A percentile compares a stretch with the other conserved stretches of the same genome.
Evolutionary conservation across 30 jellyfish, hydroid and myxozoan genomes (phyloP).

Genomic region (Turritopsis rubra): DNA sequence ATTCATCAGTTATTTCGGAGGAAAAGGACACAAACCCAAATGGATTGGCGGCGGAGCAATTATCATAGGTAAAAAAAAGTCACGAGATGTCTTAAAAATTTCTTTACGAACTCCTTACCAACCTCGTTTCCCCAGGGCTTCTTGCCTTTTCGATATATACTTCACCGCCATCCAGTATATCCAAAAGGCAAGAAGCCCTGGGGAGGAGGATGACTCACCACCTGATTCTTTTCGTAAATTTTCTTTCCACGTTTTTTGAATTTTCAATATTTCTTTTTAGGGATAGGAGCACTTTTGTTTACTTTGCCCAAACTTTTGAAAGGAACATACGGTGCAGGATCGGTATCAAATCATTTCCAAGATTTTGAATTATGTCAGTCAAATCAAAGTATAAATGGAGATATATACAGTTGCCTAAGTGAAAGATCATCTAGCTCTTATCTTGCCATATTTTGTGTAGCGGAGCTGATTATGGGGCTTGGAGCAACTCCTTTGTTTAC

Average conservation of each 20-base stretch:
- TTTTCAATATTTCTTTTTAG: constrained; percentile 6
- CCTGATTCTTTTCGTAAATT: no score
- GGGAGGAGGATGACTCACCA: no score
- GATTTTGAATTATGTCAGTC: constrained; percentile 11
- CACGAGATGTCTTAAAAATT: not conserved
- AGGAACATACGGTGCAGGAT: constrained; percentile 42
- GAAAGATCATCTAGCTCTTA: constrained; percentile 18
- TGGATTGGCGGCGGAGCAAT: constrained; percentile 60
- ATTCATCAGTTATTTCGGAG: constrained; percentile 46
- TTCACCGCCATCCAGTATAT: no score
- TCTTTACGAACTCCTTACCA: no score
- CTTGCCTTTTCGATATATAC: no score
- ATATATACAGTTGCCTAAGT: constrained; percentile 8
- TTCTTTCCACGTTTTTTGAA: no score
- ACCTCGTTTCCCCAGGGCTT: no score
- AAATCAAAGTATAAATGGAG: constrained; percentile 23
- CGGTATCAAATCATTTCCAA: not conserved
- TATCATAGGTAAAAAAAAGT: constrained; percentile 55
- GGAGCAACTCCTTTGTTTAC: constrained; percentile 75
- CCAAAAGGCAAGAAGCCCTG: no score
- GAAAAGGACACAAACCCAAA: constrained; percentile 55
- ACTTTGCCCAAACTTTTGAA: constrained; percentile 47
- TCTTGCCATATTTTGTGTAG: constrained; percentile 38
- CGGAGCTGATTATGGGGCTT: constrained; percentile 55
- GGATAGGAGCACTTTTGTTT: constrained; percentile 49